A percentile compares a stretch with the other conserved stretches of the same genome.
Evolutionary conservation across 2,797 vertebrate genomes (phyloP).

Genomic region (Hipposideros larvatus): DNA sequence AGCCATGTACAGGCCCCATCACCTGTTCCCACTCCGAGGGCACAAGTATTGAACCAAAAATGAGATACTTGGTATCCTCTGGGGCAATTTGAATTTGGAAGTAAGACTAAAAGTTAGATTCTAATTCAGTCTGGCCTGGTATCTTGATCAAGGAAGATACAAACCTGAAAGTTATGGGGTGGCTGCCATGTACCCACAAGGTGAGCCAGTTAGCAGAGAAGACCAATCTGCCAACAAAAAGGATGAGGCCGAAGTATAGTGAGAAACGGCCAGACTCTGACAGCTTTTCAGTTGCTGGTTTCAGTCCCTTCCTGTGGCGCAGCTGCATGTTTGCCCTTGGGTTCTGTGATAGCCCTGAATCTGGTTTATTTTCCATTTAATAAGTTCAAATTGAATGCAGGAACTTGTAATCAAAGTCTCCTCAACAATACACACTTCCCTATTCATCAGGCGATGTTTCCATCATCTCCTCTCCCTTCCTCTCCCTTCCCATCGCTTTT

Average conservation of each 20-base stretch:
- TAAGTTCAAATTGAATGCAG: not conserved
- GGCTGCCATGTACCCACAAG: not conserved
- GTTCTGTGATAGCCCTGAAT: not conserved
- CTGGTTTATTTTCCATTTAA: not conserved
- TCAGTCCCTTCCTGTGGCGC: not conserved
- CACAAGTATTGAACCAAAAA: not conserved
- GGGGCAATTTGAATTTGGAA: constrained; percentile 41
- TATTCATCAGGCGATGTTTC: not conserved
- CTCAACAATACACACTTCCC: not conserved
- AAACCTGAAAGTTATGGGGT: not conserved
- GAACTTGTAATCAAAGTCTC: not conserved
- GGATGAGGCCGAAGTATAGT: not conserved
- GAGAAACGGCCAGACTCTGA: not conserved
- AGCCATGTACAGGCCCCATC: not conserved
- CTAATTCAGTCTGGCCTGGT: not conserved
- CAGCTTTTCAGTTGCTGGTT: not conserved
- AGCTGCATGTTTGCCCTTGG: not conserved
- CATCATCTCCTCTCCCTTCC: not conserved
- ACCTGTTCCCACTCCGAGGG: not conserved
- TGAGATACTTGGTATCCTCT: not conserved
- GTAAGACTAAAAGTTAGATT: constrained; percentile 50
- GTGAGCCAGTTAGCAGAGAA: not conserved
- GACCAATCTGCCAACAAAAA: not conserved
- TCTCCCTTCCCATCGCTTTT: not conserved
- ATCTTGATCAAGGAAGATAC: not conserved